Conservation (phyloP, 2,113 vertebrate genomes). For the Galemys pyrenaicus region DNA sequence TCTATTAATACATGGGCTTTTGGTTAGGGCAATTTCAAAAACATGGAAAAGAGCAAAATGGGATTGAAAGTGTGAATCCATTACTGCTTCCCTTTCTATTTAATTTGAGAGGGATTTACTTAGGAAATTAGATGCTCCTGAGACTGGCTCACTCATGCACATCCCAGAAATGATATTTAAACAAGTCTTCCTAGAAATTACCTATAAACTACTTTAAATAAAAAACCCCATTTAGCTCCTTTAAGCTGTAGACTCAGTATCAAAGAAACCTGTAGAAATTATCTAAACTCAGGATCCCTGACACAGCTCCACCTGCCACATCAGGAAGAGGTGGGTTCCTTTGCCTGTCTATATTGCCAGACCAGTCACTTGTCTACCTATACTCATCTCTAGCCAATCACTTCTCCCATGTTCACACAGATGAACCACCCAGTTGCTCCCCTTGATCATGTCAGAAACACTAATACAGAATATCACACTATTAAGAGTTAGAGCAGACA, state of each 20-base stretch:
- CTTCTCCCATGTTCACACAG: background rate
- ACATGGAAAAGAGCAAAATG: slow-evolving; percentile 37
- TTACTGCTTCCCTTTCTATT: background rate
- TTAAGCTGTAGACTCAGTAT: background rate
- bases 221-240: background rate
- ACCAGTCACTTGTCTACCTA: background rate
- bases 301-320: background rate
- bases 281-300: background rate
- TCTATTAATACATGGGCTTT: slow-evolving; percentile 46
- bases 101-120: background rate
- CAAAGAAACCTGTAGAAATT: background rate
- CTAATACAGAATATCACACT: background rate
- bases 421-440: background rate
- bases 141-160: background rate
- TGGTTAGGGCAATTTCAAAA: slow-evolving; percentile 40
- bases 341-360: background rate
- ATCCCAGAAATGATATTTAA: background rate
- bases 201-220: background rate
- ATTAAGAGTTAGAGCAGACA: background rate
- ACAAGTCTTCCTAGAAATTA: background rate
- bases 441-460: background rate
- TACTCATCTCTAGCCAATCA: background rate
- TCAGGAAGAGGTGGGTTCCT: background rate
- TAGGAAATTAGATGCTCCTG: background rate
- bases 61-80: background rate